Conservation (phyloP, 2,888 invertebrate genomes). For the Leucania comma region DNA sequence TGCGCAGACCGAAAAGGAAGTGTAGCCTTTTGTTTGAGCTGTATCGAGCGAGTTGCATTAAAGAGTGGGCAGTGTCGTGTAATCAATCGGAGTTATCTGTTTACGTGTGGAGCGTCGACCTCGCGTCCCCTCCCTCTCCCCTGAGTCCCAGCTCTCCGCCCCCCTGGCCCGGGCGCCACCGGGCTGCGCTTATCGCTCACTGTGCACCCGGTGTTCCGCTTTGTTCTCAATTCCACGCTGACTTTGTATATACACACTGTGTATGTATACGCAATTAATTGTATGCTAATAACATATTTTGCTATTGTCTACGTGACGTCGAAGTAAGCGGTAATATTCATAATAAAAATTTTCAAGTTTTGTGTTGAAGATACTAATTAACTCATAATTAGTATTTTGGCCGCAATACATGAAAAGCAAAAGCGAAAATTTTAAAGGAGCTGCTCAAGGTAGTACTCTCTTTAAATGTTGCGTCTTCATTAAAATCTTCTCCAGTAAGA, state of each 20-base stretch:
- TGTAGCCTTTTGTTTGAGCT: conserved; percentile 60
- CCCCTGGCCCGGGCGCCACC: conserved; percentile 50
- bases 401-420: not conserved
- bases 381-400: not conserved
- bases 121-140: conserved; percentile 63
- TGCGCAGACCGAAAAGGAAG: conserved; percentile 40
- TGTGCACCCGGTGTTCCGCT: conserved; percentile 79
- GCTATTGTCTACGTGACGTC: conserved; percentile 6
- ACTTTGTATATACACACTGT: conserved; percentile 54
- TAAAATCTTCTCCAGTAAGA: not conserved
- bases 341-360: not conserved
- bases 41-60: conserved; percentile 57
- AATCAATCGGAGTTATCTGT: conserved; percentile 86
- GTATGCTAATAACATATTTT: conserved; percentile 42
- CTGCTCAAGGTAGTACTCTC: not conserved
- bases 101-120: conserved; percentile 82
- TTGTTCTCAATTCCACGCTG: conserved; percentile 76
- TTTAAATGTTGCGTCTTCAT: too few relatives aligned
- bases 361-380: not conserved
- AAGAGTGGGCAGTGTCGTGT: conserved; percentile 78
- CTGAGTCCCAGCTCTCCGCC: conserved; percentile 39
- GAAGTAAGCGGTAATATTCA: not conserved
- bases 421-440: too few relatives aligned
- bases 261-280: conserved; percentile 48
- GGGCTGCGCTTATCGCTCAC: conserved; percentile 72